phyloP scores from a whole-genome alignment of 2,888 invertebrate species.

The Tenthredo amoena region DNA sequence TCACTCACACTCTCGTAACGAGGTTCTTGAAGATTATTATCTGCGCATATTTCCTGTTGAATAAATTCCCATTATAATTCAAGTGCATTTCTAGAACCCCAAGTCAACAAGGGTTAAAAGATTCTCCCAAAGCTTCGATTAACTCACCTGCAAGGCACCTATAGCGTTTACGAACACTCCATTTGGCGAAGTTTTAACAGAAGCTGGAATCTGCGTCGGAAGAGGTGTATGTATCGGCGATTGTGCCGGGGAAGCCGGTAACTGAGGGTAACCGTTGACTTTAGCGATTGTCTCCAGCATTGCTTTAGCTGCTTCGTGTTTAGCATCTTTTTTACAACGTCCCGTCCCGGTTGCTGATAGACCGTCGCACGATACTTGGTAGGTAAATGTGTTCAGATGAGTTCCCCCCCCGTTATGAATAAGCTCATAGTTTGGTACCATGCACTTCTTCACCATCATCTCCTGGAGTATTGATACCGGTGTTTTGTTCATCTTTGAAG shows the following conservation, averaged over 20 bases:
- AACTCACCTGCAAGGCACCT: slow-evolving; percentile 70
- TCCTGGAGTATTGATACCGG: slow-evolving; percentile 85
- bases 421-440: slow-evolving; percentile 80
- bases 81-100: not conserved
- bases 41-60: slow-evolving; percentile 72
- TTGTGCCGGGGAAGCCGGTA: slow-evolving; percentile 62
- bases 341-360: slow-evolving; percentile 72
- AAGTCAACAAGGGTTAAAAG: not conserved
- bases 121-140: not conserved
- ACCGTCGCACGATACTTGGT: slow-evolving; percentile 71
- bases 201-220: slow-evolving; percentile 58
- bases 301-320: slow-evolving; percentile 76
- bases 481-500: slow-evolving; percentile 78
- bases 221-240: slow-evolving; percentile 68
- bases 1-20: slow-evolving; percentile 81
- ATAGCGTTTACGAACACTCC: slow-evolving; percentile 72
- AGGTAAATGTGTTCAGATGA: slow-evolving; percentile 76
- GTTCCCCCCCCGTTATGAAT: slow-evolving; percentile 74
- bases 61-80: slow-evolving; percentile 25
- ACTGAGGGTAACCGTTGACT: slow-evolving; percentile 66
- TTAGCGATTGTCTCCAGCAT: slow-evolving; percentile 72
- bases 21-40: slow-evolving; percentile 79
- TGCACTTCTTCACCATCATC: slow-evolving; percentile 81
- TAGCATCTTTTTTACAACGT: slow-evolving; percentile 77
- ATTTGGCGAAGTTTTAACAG: slow-evolving; percentile 62